phyloP scores from a whole-genome alignment of 2,888 invertebrate species.

The Parochlus steinenii region DNA sequence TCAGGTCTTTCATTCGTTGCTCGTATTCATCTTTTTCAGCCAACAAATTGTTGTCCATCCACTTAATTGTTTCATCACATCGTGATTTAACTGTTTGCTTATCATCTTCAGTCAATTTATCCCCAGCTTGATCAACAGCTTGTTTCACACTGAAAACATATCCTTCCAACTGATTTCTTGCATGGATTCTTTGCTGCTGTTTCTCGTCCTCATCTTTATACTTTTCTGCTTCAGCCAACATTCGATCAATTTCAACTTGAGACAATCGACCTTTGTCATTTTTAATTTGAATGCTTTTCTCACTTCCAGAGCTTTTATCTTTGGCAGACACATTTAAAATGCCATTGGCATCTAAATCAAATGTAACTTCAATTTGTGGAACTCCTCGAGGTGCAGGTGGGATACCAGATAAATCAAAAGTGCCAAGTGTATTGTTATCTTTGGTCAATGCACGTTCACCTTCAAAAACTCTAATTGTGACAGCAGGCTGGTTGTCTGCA shows the following conservation, averaged over 20 bases:
- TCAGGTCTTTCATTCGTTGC: slow-evolving; percentile 55
- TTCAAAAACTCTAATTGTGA: slow-evolving; percentile 56
- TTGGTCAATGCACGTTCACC: slow-evolving; percentile 73
- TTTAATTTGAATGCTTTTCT: slow-evolving; percentile 68
- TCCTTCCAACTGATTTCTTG: slow-evolving; percentile 60
- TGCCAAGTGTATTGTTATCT: slow-evolving; percentile 74
- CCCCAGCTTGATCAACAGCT: slow-evolving; percentile 44
- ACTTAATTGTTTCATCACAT: slow-evolving; percentile 44
- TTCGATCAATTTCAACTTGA: slow-evolving; percentile 75
- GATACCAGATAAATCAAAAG: slow-evolving; percentile 65
- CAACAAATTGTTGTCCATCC: slow-evolving; percentile 65
- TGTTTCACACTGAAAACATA: slow-evolving; percentile 57
- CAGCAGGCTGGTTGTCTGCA: slow-evolving; percentile 63
- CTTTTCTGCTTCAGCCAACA: slow-evolving; percentile 65
- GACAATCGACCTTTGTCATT: slow-evolving; percentile 74
- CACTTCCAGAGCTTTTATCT: slow-evolving; percentile 62
- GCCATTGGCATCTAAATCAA: slow-evolving; percentile 80
- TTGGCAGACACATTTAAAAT: slow-evolving; percentile 65
- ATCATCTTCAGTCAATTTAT: slow-evolving; percentile 52
- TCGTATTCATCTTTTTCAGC: slow-evolving; percentile 68
- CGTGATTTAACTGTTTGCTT: slow-evolving; percentile 49
- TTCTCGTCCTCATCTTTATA: slow-evolving; percentile 61
- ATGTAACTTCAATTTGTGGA: slow-evolving; percentile 51
- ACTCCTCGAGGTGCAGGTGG: slow-evolving; percentile 69
- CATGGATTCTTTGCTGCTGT: slow-evolving; percentile 45